phyloP scores from a whole-genome alignment of 2,888 invertebrate genomes.

The Taenaris catops region DNA sequence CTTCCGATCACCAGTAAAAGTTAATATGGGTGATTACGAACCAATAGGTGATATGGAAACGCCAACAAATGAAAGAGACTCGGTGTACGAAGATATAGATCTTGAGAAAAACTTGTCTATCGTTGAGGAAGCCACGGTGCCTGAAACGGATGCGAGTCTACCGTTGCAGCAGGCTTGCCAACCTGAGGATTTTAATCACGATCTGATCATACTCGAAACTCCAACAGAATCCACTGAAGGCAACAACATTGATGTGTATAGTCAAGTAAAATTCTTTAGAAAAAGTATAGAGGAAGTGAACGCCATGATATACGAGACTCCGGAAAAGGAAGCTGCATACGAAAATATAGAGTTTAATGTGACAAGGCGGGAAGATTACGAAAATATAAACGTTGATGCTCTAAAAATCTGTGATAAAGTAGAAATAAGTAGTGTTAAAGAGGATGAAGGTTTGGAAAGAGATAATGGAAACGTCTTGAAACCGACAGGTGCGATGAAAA shows the following conservation, averaged over 20 bases:
- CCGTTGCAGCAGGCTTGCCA: conserved; percentile 80
- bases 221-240: conserved; percentile 67
- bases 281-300: conserved; percentile 86
- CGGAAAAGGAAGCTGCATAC: conserved; percentile 50
- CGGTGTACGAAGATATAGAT: conserved; percentile 80
- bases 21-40: conserved; percentile 63
- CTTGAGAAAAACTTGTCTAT: conserved; percentile 67
- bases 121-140: conserved; percentile 76
- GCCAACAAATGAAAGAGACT: conserved; percentile 68
- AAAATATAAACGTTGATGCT: conserved; percentile 57
- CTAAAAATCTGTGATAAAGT: conserved; percentile 55
- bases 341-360: conserved; percentile 52
- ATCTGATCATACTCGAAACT: conserved; percentile 76
- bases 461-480: conserved; percentile 60
- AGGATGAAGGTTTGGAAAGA: conserved; percentile 32
- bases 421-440: conserved; percentile 34
- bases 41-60: conserved; percentile 55
- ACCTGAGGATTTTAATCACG: conserved; percentile 53
- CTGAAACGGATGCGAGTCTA: conserved; percentile 75
- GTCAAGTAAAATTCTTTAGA: conserved; percentile 87
- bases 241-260: conserved; percentile 81
- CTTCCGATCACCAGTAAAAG: conserved; percentile 82
- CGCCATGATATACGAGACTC: conserved; percentile 61
- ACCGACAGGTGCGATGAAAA: conserved; percentile 32
- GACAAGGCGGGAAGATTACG: conserved; percentile 44